Conservation (phyloP, 2,797 vertebrate species). For the Percopsis omiscomaycus region DNA sequence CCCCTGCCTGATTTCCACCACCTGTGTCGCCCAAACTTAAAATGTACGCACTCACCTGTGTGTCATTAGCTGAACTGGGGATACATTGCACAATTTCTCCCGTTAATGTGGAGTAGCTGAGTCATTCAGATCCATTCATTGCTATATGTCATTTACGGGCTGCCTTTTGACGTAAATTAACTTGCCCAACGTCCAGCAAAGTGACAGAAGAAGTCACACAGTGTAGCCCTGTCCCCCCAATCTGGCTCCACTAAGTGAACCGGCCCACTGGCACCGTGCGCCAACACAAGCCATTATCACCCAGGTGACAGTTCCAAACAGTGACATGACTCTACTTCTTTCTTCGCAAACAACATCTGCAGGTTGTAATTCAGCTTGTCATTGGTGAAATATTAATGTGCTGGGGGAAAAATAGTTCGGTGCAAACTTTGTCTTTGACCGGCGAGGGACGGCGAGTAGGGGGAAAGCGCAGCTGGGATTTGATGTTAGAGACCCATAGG, state of each 20-base stretch:
- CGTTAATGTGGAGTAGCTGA: conserved; percentile 39
- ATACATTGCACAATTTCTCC: conserved; percentile 7
- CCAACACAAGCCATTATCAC: conserved; percentile 65
- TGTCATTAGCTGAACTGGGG: background rate
- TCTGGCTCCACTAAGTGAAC: conserved; percentile 64
- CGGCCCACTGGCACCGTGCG: conserved; percentile 52
- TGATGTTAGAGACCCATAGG: too few relatives aligned
- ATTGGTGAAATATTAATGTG: conserved; percentile 78
- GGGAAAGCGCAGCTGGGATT: too few relatives aligned
- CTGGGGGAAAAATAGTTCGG: conserved; percentile 51
- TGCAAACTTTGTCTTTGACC: conserved; percentile 56
- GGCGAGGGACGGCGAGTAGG: conserved; percentile 1
- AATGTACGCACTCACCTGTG: background rate
- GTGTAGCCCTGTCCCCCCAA: conserved; percentile 18
- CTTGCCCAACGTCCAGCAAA: conserved; percentile 40
- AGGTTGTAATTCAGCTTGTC: conserved; percentile 76
- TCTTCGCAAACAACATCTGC: conserved; percentile 69
- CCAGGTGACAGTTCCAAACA: conserved; percentile 71
- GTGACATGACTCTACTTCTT: conserved; percentile 66
- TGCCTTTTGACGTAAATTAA: conserved; percentile 70
- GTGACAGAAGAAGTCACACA: conserved; percentile 22
- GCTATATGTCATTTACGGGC: conserved; percentile 56
- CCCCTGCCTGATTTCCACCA: too few relatives aligned
- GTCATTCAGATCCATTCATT: conserved; percentile 56
- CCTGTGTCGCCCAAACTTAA: too few relatives aligned